Conservation (phyloP, 2,113 vertebrate species). For the Microcebus ravelobensis region DNA sequence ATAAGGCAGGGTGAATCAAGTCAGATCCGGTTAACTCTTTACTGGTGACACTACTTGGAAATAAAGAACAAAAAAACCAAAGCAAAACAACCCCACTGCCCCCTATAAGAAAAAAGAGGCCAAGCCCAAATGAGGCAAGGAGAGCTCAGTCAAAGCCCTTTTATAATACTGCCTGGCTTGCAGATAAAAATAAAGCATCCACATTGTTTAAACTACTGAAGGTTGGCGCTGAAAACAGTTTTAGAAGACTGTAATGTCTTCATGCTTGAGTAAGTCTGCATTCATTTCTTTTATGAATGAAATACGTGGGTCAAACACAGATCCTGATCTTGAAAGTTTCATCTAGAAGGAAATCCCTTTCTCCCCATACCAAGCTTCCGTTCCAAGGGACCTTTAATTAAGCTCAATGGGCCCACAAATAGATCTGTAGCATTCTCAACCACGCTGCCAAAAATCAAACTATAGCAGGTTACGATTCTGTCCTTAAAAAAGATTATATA, state of each 20-base stretch:
- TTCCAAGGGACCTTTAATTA: not conserved
- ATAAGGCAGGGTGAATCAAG: conserved; percentile 81
- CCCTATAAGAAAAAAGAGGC: not conserved
- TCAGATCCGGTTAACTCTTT: conserved; percentile 86
- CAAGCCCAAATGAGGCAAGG: not conserved
- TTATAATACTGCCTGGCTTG: not conserved
- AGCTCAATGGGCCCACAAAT: not conserved
- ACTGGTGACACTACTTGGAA: conserved; percentile 66
- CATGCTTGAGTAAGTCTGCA: conserved; percentile 17
- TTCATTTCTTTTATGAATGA: conserved; percentile 55
- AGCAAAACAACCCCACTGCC: not conserved
- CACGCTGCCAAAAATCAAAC: not conserved
- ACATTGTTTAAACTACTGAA: conserved; percentile 65
- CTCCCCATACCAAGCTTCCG: not conserved
- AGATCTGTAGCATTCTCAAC: not conserved
- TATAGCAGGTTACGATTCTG: not conserved
- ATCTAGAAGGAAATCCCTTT: conserved; percentile 12
- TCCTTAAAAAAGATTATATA: not conserved
- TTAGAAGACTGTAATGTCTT: not conserved
- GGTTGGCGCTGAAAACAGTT: conserved; percentile 22
- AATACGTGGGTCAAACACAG: conserved; percentile 10
- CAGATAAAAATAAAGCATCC: conserved; percentile 36
- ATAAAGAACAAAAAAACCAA: conserved; percentile 53
- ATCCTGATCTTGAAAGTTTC: not conserved
- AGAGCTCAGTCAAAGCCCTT: not conserved